Evolutionary conservation across 2,113 vertebrate species (phyloP), one percentile per base, ranked within the genome.

Genomic region (Oncorhynchus keta): DNA sequence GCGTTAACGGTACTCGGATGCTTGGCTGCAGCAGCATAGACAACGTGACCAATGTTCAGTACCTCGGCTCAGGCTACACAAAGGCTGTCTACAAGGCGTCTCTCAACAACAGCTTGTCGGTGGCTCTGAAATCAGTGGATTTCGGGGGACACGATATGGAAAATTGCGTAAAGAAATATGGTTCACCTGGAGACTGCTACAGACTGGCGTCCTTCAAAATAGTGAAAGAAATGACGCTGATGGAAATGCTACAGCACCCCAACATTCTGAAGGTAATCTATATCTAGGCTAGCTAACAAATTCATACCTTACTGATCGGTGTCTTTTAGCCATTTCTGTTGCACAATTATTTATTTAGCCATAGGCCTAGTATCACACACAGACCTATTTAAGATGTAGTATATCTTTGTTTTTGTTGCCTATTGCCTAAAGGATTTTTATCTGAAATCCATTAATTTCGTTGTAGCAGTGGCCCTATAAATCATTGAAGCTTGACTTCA

Each of bases 1-100:
- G 32, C 70, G 35, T 66, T 68, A 71, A 82, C 77, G 74, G 24
- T 22, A 73, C 77, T 81, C 79, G 81, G 81, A 81, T 84, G 78
- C 83, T 96, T 74, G 94, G 95, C 74, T 97, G 95, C 82, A 84
- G 87, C 74, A 93, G 94, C 71, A 91, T 96, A 73, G 92, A 92
- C 83, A 90, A 93, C 67, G 94, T 93, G 81, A 93, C 88, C 80
- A 87, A 91, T 69, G 92, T 95, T 26, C 95, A 92, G 76, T 97
- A 95, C 90, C 84, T 96, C 84, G 96, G 96, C 81, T 95, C 95
- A 0, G 96, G 96, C 30, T 97, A 96, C 94, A 97, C 96, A 72
- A 97, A 97, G 87, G 95, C 96, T 14, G 96, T 97, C 69, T 95
- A 96, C 90, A 93, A 92, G 78, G 95, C 93, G 70, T 90, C 92